Percentiles rank a stretch among this genome's conserved stretches.
These are phyloP conservation scores for Porites cylindrica DNA, from an alignment of 92 coral and sea anemone genomes.

Conservation along the genomic window DNA sequence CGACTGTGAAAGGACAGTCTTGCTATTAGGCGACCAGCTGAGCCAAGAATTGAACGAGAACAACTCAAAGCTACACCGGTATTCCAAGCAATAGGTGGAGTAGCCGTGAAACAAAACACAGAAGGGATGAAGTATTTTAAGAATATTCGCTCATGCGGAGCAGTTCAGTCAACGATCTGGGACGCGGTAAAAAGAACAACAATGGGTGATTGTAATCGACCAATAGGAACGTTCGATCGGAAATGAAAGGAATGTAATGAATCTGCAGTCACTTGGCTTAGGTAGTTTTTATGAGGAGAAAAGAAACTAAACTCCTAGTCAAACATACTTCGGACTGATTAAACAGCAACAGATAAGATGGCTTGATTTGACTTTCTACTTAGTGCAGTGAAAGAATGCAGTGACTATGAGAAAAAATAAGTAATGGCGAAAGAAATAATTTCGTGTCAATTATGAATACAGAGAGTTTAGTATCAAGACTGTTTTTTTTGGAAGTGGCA, in stretches of 20 bases:
- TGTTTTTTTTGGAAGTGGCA: not conserved
- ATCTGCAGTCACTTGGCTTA: conserved; percentile 40
- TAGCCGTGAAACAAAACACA: conserved; percentile 62
- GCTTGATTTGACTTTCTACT: not conserved
- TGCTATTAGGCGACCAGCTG: not conserved
- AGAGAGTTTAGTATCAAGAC: conserved; percentile 9
- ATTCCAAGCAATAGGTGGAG: conserved; percentile 64
- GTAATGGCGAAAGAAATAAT: not conserved
- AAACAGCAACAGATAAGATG: conserved; percentile 17
- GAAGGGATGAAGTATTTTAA: conserved; percentile 66
- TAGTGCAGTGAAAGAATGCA: no score
- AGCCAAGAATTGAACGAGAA: conserved; percentile 11
- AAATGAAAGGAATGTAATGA: conserved; percentile 45
- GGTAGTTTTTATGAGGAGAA: not conserved
- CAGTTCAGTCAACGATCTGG: conserved; percentile 39
- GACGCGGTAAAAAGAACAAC: conserved; percentile 62
- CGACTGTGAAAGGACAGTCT: conserved; percentile 2
- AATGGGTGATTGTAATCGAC: conserved; percentile 48
- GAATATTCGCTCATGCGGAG: conserved; percentile 75
- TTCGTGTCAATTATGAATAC: not conserved
- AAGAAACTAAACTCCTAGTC: conserved; percentile 7
- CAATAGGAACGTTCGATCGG: conserved; percentile 51
- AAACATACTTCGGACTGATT: conserved; percentile 7
- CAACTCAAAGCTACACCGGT: conserved; percentile 5
- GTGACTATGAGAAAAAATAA: not conserved